Base-by-base conservation (phyloP, 1,140 invertebrate genomes). In the fruit fly (Drosophila melanogaster) region DNA sequence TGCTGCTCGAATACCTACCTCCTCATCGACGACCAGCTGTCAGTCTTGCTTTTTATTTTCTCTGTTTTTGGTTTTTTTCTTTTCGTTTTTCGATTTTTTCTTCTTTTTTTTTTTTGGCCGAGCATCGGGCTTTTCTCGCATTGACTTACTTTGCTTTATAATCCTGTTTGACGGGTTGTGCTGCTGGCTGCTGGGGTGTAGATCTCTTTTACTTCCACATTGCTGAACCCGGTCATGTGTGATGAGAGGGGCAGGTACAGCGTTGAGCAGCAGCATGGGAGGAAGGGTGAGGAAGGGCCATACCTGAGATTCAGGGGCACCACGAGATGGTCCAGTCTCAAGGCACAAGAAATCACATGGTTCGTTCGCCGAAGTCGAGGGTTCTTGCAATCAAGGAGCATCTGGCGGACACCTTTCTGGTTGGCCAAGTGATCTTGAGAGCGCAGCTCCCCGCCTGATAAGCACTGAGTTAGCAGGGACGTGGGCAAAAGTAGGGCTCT, bases 91-190 rank as follows among this genome's bases (percentile, higher is more conserved):
- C 7, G 7, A 30, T 30, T 30, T 30, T 30, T 30, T 30, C 30
- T 22, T 43, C 43, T 38, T 40, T 44, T 37, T 60, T 60, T 77
- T 46, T 59, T 26, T 55, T 26, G 44, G 35, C 30, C 47, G 57
- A 37, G 69, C 69, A 60, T 41, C 49, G 30, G 79, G 67, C 69
- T 58, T 49, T 47, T 78, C 67, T 64, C 33, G 69, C 50, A 49
- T 55, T 91, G 87, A 79, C 87, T 81, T 89, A 91, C 84, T 81
- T 91, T 79, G 80, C 74, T 77, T 81, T 77, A 81, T 91, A 90
- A 90, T 90, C 89, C 85, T 90, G 79, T 91, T 90, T 84, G 89
- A 91, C 84, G 62, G 69, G 84, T 84, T 91, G 76, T 77, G 70
- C 65, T 37, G 26, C 24, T 24, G 26, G 26, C 26, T 26, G 35